These are phyloP conservation scores for Melozone crissalis DNA, from an alignment of 2,113 vertebrate species.

Conservation along the genomic window DNA sequence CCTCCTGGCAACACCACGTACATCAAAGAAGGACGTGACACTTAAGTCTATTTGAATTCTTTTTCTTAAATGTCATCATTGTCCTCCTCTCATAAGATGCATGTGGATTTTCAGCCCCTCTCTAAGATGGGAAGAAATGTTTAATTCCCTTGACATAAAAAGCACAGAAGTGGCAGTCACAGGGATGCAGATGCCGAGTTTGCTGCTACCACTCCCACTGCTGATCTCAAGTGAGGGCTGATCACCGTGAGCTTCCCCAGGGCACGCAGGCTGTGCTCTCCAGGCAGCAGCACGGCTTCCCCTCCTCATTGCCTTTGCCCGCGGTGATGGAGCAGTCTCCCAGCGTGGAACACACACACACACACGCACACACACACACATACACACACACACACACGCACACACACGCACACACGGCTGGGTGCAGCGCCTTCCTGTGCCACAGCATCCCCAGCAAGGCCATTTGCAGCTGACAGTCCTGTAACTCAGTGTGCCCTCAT, in stretches of 20 bases:
- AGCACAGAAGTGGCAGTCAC: neutral
- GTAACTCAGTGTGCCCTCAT: fast-evolving
- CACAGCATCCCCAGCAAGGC: neutral
- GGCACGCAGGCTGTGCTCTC: neutral
- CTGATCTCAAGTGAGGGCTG: neutral
- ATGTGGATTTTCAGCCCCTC: neutral
- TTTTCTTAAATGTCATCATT: neutral
- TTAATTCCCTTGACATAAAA: neutral
- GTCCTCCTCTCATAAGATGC: neutral
- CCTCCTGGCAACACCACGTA: neutral
- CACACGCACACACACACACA: fast-evolving
- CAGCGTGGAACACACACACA: neutral
- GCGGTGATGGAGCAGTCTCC: fast-evolving
- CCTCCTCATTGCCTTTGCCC: fast-evolving
- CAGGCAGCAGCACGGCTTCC: neutral
- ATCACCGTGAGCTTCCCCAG: neutral
- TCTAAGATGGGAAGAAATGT: neutral
- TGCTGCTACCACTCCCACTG: neutral
- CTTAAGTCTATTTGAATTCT: neutral
- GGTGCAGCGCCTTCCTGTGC: neutral
- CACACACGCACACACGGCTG: fast-evolving
- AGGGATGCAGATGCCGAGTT: neutral
- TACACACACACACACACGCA: fast-evolving
- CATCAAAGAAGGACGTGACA: neutral
- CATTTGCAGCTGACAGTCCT: neutral